Base-by-base conservation (phyloP, 2,888 invertebrate species). In the Lasioglossum lativentre region DNA sequence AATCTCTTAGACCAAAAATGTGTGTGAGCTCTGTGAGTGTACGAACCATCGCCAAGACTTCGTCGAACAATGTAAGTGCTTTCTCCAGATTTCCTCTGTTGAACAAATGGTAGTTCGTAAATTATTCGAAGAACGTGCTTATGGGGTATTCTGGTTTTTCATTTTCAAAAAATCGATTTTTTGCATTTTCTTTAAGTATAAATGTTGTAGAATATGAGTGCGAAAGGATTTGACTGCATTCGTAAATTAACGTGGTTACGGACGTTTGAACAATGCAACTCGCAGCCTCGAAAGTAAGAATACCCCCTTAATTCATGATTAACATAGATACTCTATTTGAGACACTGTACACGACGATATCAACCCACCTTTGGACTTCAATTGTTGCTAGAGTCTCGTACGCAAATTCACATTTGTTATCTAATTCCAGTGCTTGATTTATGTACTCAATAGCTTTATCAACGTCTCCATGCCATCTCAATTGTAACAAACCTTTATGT, bases 331-430 rank as follows among this genome's bases (percentile, higher is more conserved):
- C 56, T 56, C 56, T 56, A 56, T n/a, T 56, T 56, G n/a, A n/a
- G 10, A 52, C 6, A 12, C n/a, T 70, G 30, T 63, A 40, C n/a
- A 56, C 38, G n/a, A 72, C 6, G 68, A 38, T 68, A 72, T 77
- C 5, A n/a, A 82, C 30, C 59, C 75, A 95, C 95, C 95, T 92
- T 96, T 99, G 99, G 88, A 99, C 98, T 96, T 99, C 98, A 89
- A 99, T 97, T 42, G 99, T 98, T 90, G 98, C 99, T 86, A 99
- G 96, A 71, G 99, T 99, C 96, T 99, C 99, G 95, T 98, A 99
- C 14, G 98, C 99, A 96, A 99, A 97, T 95, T 98, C 98, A 96
- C 99, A 99, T 95, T 98, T 98, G 76, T 98, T 97, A 95, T 99
- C 99, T 92, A 98, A 96, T 94, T 97, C 97, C 89, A 99, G 97